Base-by-base conservation (phyloP, 2,888 invertebrate genomes). In the Exocentrus adspersus region DNA sequence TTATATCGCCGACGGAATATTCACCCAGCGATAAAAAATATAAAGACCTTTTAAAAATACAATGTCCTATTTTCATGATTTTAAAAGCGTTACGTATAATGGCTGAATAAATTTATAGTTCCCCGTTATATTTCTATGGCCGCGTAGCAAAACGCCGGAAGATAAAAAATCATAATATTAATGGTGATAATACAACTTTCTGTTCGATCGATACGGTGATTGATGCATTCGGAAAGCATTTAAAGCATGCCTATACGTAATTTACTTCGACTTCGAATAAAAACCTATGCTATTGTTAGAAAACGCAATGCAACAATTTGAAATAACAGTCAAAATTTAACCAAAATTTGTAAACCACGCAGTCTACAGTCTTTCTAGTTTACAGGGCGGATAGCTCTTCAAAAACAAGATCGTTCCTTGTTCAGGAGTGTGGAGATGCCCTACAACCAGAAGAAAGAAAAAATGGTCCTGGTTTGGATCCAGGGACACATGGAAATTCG, bases 41-140 rank as follows among this genome's bases (percentile, higher is more conserved):
- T 60, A 66, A 66, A 60, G 65, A 64, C 66, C 68, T 64, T 66
- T 66, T 64, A 64, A 66, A 69, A 56, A 65, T 68, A 63, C 58
- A 59, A 60, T 63, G 62, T 65, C 62, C 68, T 60, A 60, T 64
- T 68, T 68, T 62, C 60, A 60, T 69, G 68, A 68, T 65, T 68
- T 64, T 66, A 59, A 59, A 42, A 52, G 51, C 43, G 46, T 45
- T 45, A 41, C 30, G 43, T 17, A 43, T 56, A 56, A 43, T 56
- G 42, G 56, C 28, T 17, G 56, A 46, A 30, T 30, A 45, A 56
- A 56, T 56, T 56, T 56, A 45, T 45, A 56, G 56, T 30, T 28
- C 32, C 5, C 28, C 12, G 32, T 21, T 32, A 24, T 45, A 46
- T 56, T 45, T 46, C 43, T 30, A 30, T 24, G 7, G 30, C 7